Percentiles rank a stretch among this genome's conserved stretches.
These are phyloP conservation scores for Saccopteryx bilineata DNA, from an alignment of 2,113 vertebrate species.

Conservation along the genomic window DNA sequence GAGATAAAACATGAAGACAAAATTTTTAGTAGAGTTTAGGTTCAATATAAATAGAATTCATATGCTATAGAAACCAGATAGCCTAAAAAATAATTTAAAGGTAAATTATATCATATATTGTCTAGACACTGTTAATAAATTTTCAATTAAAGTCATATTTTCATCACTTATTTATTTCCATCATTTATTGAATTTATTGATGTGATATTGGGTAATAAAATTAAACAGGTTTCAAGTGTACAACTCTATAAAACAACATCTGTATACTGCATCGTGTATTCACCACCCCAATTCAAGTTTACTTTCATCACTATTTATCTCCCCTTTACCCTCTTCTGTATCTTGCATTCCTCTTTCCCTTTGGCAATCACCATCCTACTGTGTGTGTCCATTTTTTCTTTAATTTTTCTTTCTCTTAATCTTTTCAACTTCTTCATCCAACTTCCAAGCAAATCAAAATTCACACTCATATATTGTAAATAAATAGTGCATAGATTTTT, in stretches of 20 bases:
- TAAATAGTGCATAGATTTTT: neutral
- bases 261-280: neutral
- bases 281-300: neutral
- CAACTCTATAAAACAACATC: neutral
- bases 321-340: neutral
- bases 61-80: neutral
- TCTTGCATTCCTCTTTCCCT: neutral
- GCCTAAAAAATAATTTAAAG: neutral
- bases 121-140: neutral
- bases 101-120: neutral
- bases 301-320: neutral
- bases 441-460: neutral
- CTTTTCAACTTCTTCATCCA: neutral
- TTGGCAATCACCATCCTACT: neutral
- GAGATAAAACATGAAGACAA: neutral
- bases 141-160: neutral
- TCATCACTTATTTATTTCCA: neutral
- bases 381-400: neutral
- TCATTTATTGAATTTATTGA: neutral
- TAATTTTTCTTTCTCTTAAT: neutral
- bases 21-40: neutral
- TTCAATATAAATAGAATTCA: neutral
- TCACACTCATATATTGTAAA: neutral
- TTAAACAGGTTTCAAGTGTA: neutral
- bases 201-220: neutral